Evolutionary conservation across 2,113 vertebrate genomes (phyloP), one percentile per base, ranked within the genome.

Genomic region (Astur gentilis): DNA sequence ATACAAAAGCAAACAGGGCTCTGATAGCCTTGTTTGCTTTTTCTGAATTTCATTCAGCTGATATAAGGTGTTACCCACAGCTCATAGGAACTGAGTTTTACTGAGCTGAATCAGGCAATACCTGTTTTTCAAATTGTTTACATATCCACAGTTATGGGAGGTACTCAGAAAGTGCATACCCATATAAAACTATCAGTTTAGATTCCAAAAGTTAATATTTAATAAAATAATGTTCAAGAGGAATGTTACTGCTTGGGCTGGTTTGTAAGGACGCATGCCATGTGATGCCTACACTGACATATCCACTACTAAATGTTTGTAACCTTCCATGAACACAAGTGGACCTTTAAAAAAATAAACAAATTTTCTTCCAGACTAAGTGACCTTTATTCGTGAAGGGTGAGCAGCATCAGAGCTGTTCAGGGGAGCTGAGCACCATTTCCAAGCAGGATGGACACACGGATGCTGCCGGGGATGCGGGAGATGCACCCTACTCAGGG

Each of bases 161-260:
- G 70, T 38, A 44, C 36, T 57, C 22, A 6, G 31, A 47, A 83
- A 52, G 72, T 5, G 10, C 2, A 5, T 44, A 25, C 3, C 18
- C 29, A 47, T 34, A 9, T 84, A 54, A 67, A 93, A 55, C 44
- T 45, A 66, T 27, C 45, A 14, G n/a, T n/a, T 78, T 17, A 62
- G 79, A 76, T 65, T 83, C 58, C 3, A 0, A 13, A 80, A 82
- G 95, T 96, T 96, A 95, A 93, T 95, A 69, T 93, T 96, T 94
- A 90, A 91, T 90, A n/a, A 67, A 64, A 79, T 13, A 42, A 6
- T 31, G 17, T 9, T 76, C 29, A 31, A 52, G 18, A 57, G 27
- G 49, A 93, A 36, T 76, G 87, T 26, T 62, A 11, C 14, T 36
- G 57, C 52, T 34, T 4, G 0, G 69, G 21, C 14, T 89, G 55